Evolutionary conservation across 2,113 vertebrate species (phyloP).

Genomic region (Elanus axillaris): DNA sequence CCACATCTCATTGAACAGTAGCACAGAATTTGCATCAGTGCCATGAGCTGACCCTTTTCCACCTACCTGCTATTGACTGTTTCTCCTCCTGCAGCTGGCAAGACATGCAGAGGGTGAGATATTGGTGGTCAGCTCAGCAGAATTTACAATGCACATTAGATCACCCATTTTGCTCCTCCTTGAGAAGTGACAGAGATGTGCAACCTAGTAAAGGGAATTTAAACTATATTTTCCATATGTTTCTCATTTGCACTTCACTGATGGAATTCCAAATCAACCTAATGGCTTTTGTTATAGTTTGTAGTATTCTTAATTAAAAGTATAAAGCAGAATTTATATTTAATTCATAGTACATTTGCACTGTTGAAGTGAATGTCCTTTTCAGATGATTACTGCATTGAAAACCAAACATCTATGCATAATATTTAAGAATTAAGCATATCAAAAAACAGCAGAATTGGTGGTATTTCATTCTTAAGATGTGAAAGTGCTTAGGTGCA

Average conservation of each 20-base stretch:
- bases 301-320: background rate
- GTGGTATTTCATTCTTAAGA: background rate
- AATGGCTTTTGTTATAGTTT: background rate
- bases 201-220: background rate
- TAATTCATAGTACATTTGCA: background rate
- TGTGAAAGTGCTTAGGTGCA: background rate
- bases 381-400: background rate
- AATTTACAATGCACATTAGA: background rate
- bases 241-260: background rate
- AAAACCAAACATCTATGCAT: background rate
- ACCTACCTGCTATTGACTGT: background rate
- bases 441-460: background rate
- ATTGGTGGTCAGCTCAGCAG: background rate
- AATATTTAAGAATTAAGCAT: background rate
- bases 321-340: background rate
- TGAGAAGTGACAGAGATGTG: background rate
- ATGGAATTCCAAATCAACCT: conserved; percentile 14
- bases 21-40: background rate
- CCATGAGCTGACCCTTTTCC: background rate
- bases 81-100: background rate
- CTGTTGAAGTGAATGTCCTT: background rate
- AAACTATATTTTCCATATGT: conserved; percentile 20
- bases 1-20: background rate
- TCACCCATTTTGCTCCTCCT: background rate
- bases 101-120: background rate